Evolutionary conservation across 2,797 vertebrate species (phyloP).

Genomic region (Pelochelys cantorii): DNA sequence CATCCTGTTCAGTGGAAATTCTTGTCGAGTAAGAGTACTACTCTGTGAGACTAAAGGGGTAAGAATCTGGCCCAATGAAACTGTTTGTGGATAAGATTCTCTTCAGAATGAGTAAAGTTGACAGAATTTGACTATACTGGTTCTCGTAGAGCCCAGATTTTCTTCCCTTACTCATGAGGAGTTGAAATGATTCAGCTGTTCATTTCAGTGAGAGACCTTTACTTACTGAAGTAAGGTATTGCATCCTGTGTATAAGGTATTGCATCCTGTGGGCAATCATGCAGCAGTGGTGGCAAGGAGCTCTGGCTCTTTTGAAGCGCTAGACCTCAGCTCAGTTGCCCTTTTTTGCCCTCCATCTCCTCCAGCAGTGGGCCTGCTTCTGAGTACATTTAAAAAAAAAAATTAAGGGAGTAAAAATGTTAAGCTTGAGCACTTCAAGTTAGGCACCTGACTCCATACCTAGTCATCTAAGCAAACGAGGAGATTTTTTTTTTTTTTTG

Average conservation of each 20-base stretch:
- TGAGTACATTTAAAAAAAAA: accelerated
- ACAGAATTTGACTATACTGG: neutral
- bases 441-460: neutral
- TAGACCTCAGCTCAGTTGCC: too few species aligned
- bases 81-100: neutral
- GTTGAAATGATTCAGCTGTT: neutral
- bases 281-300: neutral
- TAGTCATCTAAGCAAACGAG: neutral
- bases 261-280: neutral
- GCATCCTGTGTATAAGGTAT: neutral
- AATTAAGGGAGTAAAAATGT: neutral
- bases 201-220: neutral
- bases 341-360: too few species aligned
- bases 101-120: neutral
- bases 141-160: neutral
- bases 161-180: neutral
- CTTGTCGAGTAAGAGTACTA: neutral
- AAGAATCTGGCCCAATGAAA: neutral
- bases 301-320: too few species aligned
- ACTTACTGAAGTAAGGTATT: neutral
- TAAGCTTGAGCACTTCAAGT: neutral
- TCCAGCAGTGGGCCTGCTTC: too few species aligned
- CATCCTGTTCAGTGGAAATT: neutral
- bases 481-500: neutral
- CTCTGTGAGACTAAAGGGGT: neutral